phyloP scores from a whole-genome alignment of 2,797 vertebrate species.

The Melanotaenia nigrans region DNA sequence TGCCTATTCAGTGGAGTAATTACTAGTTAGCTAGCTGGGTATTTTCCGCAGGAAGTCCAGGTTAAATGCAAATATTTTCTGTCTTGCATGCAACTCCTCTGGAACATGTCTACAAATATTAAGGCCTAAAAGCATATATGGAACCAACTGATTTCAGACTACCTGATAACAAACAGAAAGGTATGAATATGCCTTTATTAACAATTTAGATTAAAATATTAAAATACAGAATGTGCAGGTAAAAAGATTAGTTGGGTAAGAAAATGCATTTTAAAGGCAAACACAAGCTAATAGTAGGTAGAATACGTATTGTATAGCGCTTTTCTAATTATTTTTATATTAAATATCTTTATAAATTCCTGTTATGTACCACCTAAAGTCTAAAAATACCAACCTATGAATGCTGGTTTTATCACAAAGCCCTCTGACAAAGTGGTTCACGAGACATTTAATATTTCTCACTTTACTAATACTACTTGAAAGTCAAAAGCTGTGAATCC shows the following conservation, averaged over 20 bases:
- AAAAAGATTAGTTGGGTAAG: background rate
- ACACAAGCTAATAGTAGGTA: background rate
- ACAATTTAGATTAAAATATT: background rate
- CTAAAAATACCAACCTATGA: background rate
- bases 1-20: background rate
- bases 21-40: background rate
- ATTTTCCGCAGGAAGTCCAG: background rate
- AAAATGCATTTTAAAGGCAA: background rate
- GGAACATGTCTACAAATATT: background rate
- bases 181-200: background rate
- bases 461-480: slow-evolving; percentile 28
- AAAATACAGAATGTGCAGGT: background rate
- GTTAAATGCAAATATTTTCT: background rate
- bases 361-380: background rate
- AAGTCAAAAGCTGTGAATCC: slow-evolving; percentile 20
- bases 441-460: slow-evolving; percentile 19
- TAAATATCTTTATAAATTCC: background rate
- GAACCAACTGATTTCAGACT: background rate
- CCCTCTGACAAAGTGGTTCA: background rate
- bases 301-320: background rate
- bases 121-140: background rate
- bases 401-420: background rate
- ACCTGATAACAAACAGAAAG: background rate
- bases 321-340: background rate
- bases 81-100: background rate